Conservation (phyloP, 2,113 vertebrate genomes). For the Rana temporaria region DNA sequence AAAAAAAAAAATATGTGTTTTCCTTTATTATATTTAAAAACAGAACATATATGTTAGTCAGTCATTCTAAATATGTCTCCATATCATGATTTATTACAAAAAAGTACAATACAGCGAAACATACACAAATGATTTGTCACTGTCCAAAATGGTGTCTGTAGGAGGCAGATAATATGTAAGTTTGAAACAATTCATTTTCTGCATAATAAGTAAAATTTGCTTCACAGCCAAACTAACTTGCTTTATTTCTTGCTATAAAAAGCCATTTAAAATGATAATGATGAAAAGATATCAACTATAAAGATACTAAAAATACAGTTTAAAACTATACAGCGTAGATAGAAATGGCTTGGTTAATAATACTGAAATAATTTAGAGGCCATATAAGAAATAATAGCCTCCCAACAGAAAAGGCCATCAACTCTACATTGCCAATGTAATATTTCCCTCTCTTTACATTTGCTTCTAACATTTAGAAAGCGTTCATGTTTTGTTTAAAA, state of each 20-base stretch:
- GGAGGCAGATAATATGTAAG: conserved; percentile 46
- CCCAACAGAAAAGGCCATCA: conserved; percentile 18
- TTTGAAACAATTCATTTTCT: conserved; percentile 41
- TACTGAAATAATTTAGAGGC: neutral
- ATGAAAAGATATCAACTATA: neutral
- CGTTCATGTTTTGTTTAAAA: no score
- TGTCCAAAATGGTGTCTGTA: conserved; percentile 44
- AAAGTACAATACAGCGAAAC: conserved; percentile 9
- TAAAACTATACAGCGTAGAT: neutral
- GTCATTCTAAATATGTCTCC: conserved; percentile 12
- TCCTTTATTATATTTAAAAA: neutral
- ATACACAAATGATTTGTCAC: conserved; percentile 49
- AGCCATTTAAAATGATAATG: neutral
- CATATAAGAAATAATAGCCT: neutral
- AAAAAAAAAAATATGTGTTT: neutral
- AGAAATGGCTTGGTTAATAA: neutral
- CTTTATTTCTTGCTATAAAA: conserved; percentile 12
- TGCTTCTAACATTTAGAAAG: no score
- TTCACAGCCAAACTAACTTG: conserved; percentile 18
- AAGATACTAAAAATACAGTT: neutral
- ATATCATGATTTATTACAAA: conserved; percentile 31
- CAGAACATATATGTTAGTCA: neutral
- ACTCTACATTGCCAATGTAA: no score
- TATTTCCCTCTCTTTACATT: no score
- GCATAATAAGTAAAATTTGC: conserved; percentile 16